phyloP scores from a whole-genome alignment of 2,113 vertebrate species.

The Tachycineta bicolor region DNA sequence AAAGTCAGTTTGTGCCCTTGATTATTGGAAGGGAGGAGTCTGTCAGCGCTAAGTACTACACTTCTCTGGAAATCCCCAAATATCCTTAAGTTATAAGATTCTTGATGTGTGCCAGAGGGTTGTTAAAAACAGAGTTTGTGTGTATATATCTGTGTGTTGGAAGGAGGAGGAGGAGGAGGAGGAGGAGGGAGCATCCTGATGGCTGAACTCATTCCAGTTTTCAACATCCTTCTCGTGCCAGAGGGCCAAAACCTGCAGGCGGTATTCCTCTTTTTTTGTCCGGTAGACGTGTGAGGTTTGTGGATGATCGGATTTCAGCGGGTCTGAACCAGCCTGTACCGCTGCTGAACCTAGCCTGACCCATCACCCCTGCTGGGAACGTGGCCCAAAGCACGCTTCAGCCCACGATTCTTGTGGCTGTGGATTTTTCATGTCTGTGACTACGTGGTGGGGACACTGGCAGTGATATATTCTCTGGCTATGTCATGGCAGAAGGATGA shows the following conservation, averaged over 20 bases:
- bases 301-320: not conserved
- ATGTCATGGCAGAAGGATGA: not conserved
- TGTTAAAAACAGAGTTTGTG: not conserved
- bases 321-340: not conserved
- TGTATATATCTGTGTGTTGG: not conserved
- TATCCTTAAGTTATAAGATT: not conserved
- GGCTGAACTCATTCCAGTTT: not conserved
- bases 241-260: not conserved
- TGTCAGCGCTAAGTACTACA: not conserved
- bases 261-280: not conserved
- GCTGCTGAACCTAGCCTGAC: not conserved
- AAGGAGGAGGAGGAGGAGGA: fast-evolving
- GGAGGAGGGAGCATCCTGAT: not conserved
- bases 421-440: not conserved
- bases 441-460: fast-evolving
- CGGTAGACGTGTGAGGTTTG: not conserved
- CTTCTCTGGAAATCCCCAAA: not conserved
- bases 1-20: not conserved
- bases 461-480: not conserved
- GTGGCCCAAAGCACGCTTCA: not conserved
- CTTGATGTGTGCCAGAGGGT: not conserved
- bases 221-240: not conserved
- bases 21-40: not conserved
- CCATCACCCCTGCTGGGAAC: not conserved
- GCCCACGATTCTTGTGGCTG: fast-evolving